phyloP scores from a whole-genome alignment of 2,797 vertebrate genomes.

The Pseudomugil tenellus region DNA sequence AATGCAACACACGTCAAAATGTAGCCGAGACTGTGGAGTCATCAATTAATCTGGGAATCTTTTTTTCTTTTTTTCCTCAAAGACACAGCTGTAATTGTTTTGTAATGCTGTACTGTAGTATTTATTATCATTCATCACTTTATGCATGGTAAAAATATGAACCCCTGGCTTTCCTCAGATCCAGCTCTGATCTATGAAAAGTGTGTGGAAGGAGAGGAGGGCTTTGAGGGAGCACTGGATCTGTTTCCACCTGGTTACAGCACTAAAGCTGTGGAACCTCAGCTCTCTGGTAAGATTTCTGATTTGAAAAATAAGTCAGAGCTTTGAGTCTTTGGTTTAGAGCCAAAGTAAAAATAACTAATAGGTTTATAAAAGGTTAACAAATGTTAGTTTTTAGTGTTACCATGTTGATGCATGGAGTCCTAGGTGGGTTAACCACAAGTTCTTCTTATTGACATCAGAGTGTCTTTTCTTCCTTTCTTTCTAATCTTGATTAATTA shows the following conservation, averaged over 20 bases:
- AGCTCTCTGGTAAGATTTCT: conserved; percentile 89
- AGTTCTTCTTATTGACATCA: too few relatives aligned
- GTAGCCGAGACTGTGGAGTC: too few relatives aligned
- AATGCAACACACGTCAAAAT: too few relatives aligned
- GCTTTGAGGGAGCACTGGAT: conserved; percentile 89
- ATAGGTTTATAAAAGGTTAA: too few relatives aligned
- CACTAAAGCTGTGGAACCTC: conserved; percentile 90
- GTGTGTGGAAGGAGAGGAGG: conserved; percentile 90
- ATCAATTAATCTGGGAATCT: too few relatives aligned
- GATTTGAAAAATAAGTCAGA: not conserved
- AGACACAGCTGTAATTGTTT: not conserved
- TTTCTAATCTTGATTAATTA: too few relatives aligned
- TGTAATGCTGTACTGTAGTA: not conserved
- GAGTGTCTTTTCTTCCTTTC: too few relatives aligned
- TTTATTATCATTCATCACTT: not conserved
- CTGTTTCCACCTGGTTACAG: conserved; percentile 90
- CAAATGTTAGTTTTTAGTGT: too few relatives aligned
- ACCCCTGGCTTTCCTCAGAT: conserved; percentile 77
- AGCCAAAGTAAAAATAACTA: not conserved
- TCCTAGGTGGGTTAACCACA: too few relatives aligned
- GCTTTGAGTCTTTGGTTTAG: not conserved
- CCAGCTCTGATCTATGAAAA: conserved; percentile 94
- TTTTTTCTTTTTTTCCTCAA: too few relatives aligned
- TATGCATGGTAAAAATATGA: not conserved
- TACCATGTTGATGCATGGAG: too few relatives aligned